Evolutionary conservation across 2,888 invertebrate genomes (phyloP), one percentile per base, ranked within the genome.

Genomic region (Aelia acuminata): DNA sequence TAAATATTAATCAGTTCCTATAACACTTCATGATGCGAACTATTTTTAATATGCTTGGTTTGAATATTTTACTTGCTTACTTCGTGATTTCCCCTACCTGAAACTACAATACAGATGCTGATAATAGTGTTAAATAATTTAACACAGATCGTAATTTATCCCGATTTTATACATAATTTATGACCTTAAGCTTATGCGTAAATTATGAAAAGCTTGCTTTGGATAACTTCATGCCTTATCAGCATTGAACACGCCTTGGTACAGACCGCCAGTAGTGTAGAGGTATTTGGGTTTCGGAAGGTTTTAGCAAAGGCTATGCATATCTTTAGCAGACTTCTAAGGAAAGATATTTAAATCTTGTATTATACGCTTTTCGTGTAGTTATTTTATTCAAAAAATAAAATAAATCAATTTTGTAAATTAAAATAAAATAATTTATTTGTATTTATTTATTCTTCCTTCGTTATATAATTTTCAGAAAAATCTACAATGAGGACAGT

Each of bases 201-300:
- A 70, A 70, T 31, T 70, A 26, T 70, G 18, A 5, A 3, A 70
- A 35, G 31, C 63, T 70, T 18, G 18, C 35, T 35, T 31, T 35
- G 18, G 63, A 70, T 18, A 70, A 70, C 31, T 70, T 70, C 63
- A 70, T 31, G 31, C 35, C 63, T 70, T 70, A 70, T 70, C 63
- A 35, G 63, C 31, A 20, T 20, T 31, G 35, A 70, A 70, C 63
- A 70, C 63, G 31, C 63, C 63, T 35, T 35, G n/a, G 31, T 35
- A 70, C 18, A 15, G 18, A 35, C 63, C 63, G 18, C 63, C 5
- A 3, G 18, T 20, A 13, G 57, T 11, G 5, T 10, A 70, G 18
- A 0, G 63, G 31, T 35, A 70, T 70, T 70, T 70, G 35, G 63
- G 7, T 35, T 70, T 15, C 20, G 35, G 63, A 18, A 70, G 63